Evolutionary conservation across 1,140 invertebrate species (phyloP).

Genomic region (Reticulitermes speratus): DNA sequence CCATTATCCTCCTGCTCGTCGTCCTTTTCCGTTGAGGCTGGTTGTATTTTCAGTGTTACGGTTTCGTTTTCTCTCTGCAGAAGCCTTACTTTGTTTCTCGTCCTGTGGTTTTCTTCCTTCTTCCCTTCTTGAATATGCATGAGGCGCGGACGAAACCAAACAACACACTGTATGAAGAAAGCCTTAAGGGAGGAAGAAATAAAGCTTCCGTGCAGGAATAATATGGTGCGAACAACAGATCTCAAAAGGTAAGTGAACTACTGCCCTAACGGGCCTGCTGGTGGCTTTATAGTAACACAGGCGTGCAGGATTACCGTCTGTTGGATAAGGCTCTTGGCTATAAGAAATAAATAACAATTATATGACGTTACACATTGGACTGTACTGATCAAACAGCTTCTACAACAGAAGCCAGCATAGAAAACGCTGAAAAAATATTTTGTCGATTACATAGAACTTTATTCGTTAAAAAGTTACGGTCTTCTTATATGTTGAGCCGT

Average conservation of each 20-base stretch:
- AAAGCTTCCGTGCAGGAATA: background rate
- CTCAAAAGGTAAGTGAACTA: background rate
- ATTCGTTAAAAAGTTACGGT: too few relatives aligned
- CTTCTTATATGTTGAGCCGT: too few relatives aligned
- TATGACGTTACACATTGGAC: too few relatives aligned
- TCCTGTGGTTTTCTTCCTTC: background rate
- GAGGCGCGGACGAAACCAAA: background rate
- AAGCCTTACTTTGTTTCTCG: background rate
- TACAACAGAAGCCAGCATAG: too few relatives aligned
- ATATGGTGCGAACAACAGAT: background rate
- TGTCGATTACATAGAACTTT: too few relatives aligned
- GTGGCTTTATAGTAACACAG: too few relatives aligned
- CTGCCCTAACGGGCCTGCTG: too few relatives aligned
- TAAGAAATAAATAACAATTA: too few relatives aligned
- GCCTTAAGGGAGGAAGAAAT: background rate
- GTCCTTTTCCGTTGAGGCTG: background rate
- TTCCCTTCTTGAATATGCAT: slow-evolving; percentile 9
- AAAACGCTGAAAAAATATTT: too few relatives aligned
- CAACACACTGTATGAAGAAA: background rate
- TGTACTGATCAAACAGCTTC: too few relatives aligned
- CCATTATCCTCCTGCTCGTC: background rate
- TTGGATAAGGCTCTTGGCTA: too few relatives aligned
- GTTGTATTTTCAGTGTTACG: background rate
- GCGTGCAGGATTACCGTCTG: too few relatives aligned
- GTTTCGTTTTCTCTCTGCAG: slow-evolving; percentile 4